phyloP scores from a whole-genome alignment of 1,140 invertebrate species.

The Neelides sp. region DNA sequence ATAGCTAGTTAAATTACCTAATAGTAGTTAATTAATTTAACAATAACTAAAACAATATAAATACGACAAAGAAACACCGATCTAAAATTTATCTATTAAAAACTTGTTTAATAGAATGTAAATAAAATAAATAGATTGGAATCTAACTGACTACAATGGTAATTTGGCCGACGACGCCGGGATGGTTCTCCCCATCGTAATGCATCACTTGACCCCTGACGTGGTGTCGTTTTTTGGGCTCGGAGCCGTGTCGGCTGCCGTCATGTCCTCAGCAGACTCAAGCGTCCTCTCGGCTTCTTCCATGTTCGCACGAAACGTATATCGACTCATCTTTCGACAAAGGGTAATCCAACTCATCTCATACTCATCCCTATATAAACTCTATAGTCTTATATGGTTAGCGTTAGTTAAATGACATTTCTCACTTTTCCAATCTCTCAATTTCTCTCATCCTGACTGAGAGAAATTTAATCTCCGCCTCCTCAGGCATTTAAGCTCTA shows the following conservation, averaged over 20 bases:
- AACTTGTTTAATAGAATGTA: not conserved
- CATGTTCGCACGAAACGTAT: constrained; percentile 71
- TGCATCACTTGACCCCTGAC: constrained; percentile 57
- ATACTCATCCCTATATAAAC: no score
- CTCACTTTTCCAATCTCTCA: not conserved
- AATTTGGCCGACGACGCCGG: constrained; percentile 42
- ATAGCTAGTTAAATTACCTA: no score
- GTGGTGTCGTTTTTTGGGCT: constrained; percentile 56
- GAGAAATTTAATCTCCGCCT: no score
- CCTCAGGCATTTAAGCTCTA: no score
- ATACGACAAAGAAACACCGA: no score
- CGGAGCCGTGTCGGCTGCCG: constrained; percentile 63
- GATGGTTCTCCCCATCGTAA: constrained; percentile 56
- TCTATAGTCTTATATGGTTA: not conserved
- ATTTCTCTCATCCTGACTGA: no score
- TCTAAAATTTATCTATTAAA: no score
- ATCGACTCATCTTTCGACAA: constrained; percentile 55
- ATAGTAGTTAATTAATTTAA: no score
- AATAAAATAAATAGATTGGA: constrained; percentile 53
- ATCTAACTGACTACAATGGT: constrained; percentile 40
- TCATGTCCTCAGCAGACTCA: constrained; percentile 70
- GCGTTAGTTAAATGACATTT: not conserved
- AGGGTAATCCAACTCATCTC: no score
- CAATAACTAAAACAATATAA: no score
- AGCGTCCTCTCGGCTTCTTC: constrained; percentile 60